Base-by-base conservation (phyloP, 2,113 vertebrate species). In the Catagonus wagneri region DNA sequence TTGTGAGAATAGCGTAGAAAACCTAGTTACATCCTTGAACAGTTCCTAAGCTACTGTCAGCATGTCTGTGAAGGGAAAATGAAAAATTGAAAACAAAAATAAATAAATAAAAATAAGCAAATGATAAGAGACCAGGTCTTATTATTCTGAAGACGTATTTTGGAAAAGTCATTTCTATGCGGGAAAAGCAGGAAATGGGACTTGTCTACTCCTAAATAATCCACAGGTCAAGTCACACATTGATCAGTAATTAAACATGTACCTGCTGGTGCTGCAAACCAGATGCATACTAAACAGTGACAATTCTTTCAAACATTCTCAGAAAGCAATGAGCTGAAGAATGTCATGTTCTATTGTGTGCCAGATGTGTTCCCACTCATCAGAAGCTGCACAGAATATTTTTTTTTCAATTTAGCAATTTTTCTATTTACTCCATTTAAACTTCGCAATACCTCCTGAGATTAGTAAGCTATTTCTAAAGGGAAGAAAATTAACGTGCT, bases 391-490 rank as follows among this genome's bases (percentile, higher is more conserved):
- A 6, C 34, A 52, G 13, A 95, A 83, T 32, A 17, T 13, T 71
- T 95, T 80, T 69, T 86, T 94, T 36, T 69, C 78, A 93, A 83
- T 8, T 96, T 96, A 87, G 29, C 61, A 89, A 91, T 89, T 90
- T 80, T 92, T 85, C 50, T 74, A 80, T 93, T 97, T 97, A 93
- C 61, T 97, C 89, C 52, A 15, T 94, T 86, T 95, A 75, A 11
- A 92, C 44, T 96, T 97, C 96, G 80, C 65, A 19, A 22, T 69
- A 50, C 19, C 39, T 15, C 63, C 32, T 78, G 44, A 97, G 3
- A 0, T 50, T 68, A 78, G 81, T 0, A 58, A 76, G 71, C 69
- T 69, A 83, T 83, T 90, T 65, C 83, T 50, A 60, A 72, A 75
- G 36, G 2, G 79, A 96, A 80, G 19, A 91, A 95, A 79, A 85